Conservation (phyloP, 2,888 invertebrate genomes). For the Caprella mutica region DNA sequence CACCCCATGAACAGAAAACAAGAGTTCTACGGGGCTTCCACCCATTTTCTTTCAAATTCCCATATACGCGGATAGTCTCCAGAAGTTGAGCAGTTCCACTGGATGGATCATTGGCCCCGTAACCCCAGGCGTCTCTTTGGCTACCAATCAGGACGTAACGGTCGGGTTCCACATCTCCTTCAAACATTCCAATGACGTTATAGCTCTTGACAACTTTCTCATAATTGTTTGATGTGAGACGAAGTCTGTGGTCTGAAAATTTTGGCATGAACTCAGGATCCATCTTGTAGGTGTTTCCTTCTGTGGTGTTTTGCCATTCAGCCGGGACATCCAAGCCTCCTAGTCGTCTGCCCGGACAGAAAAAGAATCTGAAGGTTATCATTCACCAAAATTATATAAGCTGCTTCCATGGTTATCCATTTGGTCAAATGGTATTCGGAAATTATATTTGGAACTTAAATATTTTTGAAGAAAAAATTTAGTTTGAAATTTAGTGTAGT, state of each 20-base stretch:
- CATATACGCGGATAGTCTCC: constrained; percentile 39
- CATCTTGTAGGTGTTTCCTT: constrained; percentile 40
- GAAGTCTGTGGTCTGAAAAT: constrained; percentile 15
- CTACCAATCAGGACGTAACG: constrained; percentile 46
- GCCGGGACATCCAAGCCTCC: constrained; percentile 11
- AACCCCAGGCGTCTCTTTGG: constrained; percentile 47
- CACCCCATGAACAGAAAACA: constrained; percentile 45
- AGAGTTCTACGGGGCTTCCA: constrained; percentile 45
- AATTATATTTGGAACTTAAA: too few relatives aligned
- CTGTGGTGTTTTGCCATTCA: constrained; percentile 41
- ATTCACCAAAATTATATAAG: too few relatives aligned
- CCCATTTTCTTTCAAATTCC: constrained; percentile 31
- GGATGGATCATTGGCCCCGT: constrained; percentile 44
- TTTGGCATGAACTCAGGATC: constrained; percentile 39
- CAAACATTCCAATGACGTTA: constrained; percentile 40
- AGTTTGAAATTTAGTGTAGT: too few relatives aligned
- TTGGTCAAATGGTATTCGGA: too few relatives aligned
- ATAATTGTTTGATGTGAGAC: constrained; percentile 32
- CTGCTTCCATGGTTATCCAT: too few relatives aligned
- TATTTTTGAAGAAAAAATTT: too few relatives aligned
- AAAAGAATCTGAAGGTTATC: too few relatives aligned
- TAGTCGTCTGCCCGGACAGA: constrained; percentile 9
- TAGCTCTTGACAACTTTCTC: constrained; percentile 33
- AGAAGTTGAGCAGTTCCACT: constrained; percentile 45
- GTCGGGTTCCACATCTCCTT: constrained; percentile 40